Evolutionary conservation across 1,140 invertebrate genomes (phyloP), one percentile per base, ranked within the genome.

Genomic region (Cotesia glomerata): DNA sequence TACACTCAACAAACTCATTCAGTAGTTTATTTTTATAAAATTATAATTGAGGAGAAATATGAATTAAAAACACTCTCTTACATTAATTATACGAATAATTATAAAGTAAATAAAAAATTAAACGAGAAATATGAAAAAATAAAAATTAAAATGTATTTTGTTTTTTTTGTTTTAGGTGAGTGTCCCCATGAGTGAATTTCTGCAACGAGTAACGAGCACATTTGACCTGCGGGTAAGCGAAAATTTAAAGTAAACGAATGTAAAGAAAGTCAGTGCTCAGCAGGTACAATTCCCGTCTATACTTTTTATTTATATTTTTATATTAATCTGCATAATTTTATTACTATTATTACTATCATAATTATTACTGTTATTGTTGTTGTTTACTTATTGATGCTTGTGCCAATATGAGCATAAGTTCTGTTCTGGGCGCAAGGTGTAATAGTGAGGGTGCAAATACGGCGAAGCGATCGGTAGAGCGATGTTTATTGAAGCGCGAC

Each of bases 161-260:
- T 59, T 34, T 54, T 54, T n/a, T 69, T 16, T 75, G 74, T 75
- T 75, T 35, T 71, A 75, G 74, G 74, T 75, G 74, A 75, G 74
- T 75, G 66, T 75, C 71, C 67, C 62, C 63, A 69, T 72, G 65
- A 71, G 65, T 72, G 66, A 69, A 71, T 72, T 69, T 72, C 56
- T 68, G n/a, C 69, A 74, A 67, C 65, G 66, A 64, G 72, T 63
- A 45, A 74, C 72, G 67, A 65, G 72, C 72, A 64, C 67, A 52
- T 69, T 69, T 69, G 51, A 58, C 36, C 68, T 69, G 69, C 63
- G 73, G 73, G 68, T 71, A 71, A 70, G 73, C 68, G 52, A 66
- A 71, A 59, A 35, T 54, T 9, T 69, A 52, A 64, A 69, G 11
- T 69, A 68, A 51, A 73, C 39, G 64, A 61, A 62, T 61, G 16